Percentiles rank a stretch among this genome's conserved stretches.
Evolutionary conservation across 2,888 invertebrate genomes (phyloP).

Genomic region (Cephus pulcher): DNA sequence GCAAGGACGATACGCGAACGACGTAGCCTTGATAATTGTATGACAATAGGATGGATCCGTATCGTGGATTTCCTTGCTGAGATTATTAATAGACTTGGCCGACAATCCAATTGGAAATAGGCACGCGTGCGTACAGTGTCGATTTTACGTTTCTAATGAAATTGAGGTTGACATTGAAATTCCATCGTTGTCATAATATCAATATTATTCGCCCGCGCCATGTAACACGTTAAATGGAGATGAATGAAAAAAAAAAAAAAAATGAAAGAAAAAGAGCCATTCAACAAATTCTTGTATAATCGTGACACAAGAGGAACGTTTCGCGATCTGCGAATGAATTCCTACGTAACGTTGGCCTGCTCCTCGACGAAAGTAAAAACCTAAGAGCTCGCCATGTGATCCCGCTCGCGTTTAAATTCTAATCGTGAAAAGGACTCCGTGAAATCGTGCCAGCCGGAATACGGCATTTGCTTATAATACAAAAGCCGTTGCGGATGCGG

Average conservation of each 20-base stretch:
- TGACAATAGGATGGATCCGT: neutral
- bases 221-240: neutral
- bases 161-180: constrained; percentile 42
- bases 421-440: constrained; percentile 35
- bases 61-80: neutral
- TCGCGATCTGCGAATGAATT: neutral
- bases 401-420: constrained; percentile 34
- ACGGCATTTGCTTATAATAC: neutral
- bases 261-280: neutral
- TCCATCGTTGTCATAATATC: constrained; percentile 33
- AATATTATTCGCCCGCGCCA: neutral
- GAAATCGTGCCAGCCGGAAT: constrained; percentile 26
- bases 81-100: neutral
- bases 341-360: neutral
- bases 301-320: neutral
- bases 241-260: neutral
- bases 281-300: neutral
- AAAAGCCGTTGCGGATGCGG: constrained; percentile 16
- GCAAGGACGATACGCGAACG: neutral
- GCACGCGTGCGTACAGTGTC: neutral
- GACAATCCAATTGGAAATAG: neutral
- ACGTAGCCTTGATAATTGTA: neutral
- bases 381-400: neutral
- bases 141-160: constrained; percentile 27
- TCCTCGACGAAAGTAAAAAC: constrained; percentile 37